Evolutionary conservation across 1,140 invertebrate species (phyloP).

Genomic region (Streblospio benedicti): DNA sequence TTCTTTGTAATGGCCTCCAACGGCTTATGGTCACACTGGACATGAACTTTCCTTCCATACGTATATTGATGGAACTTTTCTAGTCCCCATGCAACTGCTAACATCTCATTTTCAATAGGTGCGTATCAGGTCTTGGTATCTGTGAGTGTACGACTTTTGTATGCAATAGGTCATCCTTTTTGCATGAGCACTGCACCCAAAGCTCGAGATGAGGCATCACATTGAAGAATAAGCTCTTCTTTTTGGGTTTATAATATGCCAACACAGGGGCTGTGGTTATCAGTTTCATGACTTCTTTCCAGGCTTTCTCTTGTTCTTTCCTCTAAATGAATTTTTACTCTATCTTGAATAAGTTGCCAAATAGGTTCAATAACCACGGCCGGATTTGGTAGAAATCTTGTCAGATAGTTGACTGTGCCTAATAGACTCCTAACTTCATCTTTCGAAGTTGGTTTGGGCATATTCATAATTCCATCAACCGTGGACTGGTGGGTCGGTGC

Average conservation of each 20-base stretch:
- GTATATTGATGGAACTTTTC: constrained; percentile 43
- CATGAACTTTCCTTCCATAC: constrained; percentile 29
- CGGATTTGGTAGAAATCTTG: constrained; percentile 20
- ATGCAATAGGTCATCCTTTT: neutral
- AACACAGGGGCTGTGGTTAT: constrained; percentile 22
- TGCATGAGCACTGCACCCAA: constrained; percentile 3
- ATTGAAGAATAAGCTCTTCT: neutral
- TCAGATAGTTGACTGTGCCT: constrained; percentile 27
- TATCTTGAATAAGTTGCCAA: constrained; percentile 8
- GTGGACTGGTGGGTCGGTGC: constrained; percentile 36
- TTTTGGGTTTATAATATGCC: neutral
- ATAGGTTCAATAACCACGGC: neutral
- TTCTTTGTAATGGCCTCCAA: constrained; percentile 43
- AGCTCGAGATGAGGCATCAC: constrained; percentile 1
- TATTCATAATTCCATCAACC: constrained; percentile 34
- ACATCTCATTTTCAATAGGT: constrained; percentile 41
- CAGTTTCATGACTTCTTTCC: constrained; percentile 20
- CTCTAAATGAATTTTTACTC: no score
- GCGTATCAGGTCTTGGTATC: neutral
- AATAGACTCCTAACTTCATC: constrained; percentile 21
- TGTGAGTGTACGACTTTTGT: constrained; percentile 2
- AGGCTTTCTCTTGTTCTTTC: constrained; percentile 14
- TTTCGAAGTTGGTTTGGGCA: constrained; percentile 19
- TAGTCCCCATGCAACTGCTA: constrained; percentile 47
- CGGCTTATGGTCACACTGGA: constrained; percentile 38